These are phyloP conservation scores for Cherax quadricarinatus DNA, from an alignment of 1,140 invertebrate species.

Conservation along the genomic window DNA sequence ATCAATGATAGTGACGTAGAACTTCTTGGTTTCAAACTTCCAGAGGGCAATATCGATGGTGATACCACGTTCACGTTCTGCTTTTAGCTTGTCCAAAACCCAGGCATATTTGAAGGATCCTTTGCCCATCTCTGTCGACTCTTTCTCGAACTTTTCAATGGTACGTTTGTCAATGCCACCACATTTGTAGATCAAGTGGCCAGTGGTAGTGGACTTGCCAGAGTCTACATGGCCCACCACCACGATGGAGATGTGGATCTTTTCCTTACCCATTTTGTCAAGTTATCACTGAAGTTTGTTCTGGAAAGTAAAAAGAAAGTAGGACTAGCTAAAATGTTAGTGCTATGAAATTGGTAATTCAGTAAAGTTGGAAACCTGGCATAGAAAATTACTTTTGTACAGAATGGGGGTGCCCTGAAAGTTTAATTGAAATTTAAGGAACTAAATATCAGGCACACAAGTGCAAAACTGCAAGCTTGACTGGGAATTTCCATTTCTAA, in stretches of 20 bases:
- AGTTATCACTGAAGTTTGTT: background rate
- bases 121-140: constrained; percentile 94
- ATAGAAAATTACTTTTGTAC: too few species aligned
- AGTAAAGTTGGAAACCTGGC: too few species aligned
- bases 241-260: constrained; percentile 98
- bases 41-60: constrained; percentile 99
- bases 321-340: too few species aligned
- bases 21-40: constrained; percentile 99
- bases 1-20: constrained; percentile 99
- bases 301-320: background rate
- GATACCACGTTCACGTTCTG: constrained; percentile 99
- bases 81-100: constrained; percentile 99
- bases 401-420: too few species aligned
- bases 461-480: too few species aligned
- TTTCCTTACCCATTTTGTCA: constrained; percentile 89
- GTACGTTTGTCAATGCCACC: constrained; percentile 97
- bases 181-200: constrained; percentile 98
- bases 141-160: constrained; percentile 98
- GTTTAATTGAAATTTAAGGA: too few species aligned
- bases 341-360: too few species aligned
- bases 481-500: too few species aligned
- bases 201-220: constrained; percentile 96
- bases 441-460: too few species aligned
- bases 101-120: constrained; percentile 98
- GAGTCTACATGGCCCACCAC: constrained; percentile 99